Percentiles rank a stretch among this genome's conserved stretches.
phyloP scores from a whole-genome alignment of 2,113 vertebrate genomes.

The Melospiza melodia region DNA sequence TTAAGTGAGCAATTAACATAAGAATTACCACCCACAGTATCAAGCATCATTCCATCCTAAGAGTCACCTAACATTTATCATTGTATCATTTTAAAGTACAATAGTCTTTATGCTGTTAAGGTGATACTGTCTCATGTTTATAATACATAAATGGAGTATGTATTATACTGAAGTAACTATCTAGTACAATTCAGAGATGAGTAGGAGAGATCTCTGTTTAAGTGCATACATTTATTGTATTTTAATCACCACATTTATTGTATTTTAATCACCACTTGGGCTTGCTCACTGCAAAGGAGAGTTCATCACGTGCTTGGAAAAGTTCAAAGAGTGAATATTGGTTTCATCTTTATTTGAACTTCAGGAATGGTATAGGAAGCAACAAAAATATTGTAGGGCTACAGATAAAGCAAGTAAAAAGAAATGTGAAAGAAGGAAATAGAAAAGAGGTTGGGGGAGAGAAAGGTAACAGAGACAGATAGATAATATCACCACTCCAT shows the following conservation, averaged over 20 bases:
- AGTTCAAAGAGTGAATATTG: background rate
- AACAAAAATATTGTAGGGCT: background rate
- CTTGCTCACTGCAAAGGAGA: background rate
- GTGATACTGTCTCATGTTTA: background rate
- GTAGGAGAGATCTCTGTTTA: background rate
- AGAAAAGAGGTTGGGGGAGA: background rate
- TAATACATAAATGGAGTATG: background rate
- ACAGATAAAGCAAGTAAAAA: background rate
- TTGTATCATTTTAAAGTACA: background rate
- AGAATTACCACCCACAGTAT: background rate
- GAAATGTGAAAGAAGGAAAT: background rate
- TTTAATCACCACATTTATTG: background rate
- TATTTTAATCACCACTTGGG: background rate
- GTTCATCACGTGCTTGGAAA: background rate
- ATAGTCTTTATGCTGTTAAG: background rate
- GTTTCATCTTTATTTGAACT: background rate
- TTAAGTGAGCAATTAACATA: background rate
- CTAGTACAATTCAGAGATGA: background rate
- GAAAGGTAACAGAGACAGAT: background rate
- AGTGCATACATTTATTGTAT: background rate
- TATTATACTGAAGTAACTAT: background rate
- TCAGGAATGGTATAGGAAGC: background rate
- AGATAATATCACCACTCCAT: rapidly evolving
- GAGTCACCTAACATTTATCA: background rate
- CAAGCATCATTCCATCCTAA: background rate